phyloP scores from a whole-genome alignment of 2,888 invertebrate genomes.

The Pandemis heparana region DNA sequence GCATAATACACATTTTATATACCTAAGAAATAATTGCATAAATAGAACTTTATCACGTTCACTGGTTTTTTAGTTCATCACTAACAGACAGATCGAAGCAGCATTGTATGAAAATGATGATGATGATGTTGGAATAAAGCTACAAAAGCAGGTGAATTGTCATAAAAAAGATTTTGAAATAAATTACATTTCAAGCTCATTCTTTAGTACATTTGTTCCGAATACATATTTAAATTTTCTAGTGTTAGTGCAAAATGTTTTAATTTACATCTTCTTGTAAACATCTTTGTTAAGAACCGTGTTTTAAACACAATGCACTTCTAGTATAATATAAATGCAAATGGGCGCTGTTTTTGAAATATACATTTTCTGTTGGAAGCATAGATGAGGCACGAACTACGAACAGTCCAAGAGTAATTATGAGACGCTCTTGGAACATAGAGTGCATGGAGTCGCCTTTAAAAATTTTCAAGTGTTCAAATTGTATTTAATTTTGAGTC shows the following conservation, averaged over 20 bases:
- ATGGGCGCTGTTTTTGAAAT: not conserved
- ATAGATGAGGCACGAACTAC: not conserved
- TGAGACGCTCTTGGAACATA: constrained; percentile 3
- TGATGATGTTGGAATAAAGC: no score
- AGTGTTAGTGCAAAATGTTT: not conserved
- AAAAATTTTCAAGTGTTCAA: not conserved
- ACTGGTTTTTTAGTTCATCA: no score
- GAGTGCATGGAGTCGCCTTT: constrained; percentile 7
- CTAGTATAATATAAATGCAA: not conserved
- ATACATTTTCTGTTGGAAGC: constrained; percentile 2
- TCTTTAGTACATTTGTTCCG: not conserved
- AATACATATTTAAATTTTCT: not conserved
- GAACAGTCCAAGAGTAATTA: constrained; percentile 23
- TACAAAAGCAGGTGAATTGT: no score
- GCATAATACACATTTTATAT: no score
- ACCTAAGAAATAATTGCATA: no score
- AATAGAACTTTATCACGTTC: no score
- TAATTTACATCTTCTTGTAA: not conserved
- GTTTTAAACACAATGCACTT: not conserved
- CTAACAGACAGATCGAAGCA: no score
- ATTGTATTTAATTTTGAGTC: no score
- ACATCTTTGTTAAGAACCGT: not conserved
- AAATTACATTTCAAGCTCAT: not conserved
- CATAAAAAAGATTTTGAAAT: not conserved
- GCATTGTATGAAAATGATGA: no score